Evolutionary conservation across 2,113 vertebrate species (phyloP).

Genomic region (Colaptes auratus): DNA sequence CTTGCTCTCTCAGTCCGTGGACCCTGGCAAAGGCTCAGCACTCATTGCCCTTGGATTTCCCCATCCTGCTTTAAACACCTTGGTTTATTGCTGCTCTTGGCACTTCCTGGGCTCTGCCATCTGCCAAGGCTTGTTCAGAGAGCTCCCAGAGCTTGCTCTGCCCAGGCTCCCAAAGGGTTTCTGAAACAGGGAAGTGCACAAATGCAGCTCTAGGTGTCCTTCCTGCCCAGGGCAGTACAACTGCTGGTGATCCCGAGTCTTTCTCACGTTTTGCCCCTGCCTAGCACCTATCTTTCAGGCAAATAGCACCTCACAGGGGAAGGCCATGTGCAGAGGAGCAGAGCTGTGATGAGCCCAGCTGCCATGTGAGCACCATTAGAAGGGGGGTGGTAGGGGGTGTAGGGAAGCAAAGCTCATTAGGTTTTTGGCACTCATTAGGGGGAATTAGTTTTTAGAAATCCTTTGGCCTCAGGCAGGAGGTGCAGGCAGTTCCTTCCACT

Average conservation of each 20-base stretch:
- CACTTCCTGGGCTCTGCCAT: neutral
- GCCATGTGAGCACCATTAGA: neutral
- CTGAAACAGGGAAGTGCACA: neutral
- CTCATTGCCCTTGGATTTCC: neutral
- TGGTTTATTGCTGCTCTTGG: constrained; percentile 1
- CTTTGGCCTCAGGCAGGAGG: neutral
- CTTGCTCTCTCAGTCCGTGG: neutral
- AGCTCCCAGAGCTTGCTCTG: neutral
- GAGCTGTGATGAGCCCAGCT: neutral
- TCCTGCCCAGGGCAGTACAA: neutral
- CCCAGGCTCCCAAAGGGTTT: neutral
- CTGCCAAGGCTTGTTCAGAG: neutral
- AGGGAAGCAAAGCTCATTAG: constrained; percentile 51
- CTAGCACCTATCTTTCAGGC: neutral
- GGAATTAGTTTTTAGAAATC: constrained; percentile 36
- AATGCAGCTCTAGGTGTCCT: constrained; percentile 2
- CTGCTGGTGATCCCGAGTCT: neutral
- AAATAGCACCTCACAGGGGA: constrained; percentile 10
- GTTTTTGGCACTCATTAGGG: neutral
- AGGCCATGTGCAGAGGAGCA: neutral
- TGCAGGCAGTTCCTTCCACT: neutral
- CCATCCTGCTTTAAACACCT: neutral
- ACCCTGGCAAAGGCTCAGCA: neutral
- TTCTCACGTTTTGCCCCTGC: neutral
- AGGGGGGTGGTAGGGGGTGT: neutral